Percentiles rank a stretch among this genome's conserved stretches.
phyloP scores from a whole-genome alignment of 2,113 vertebrate genomes.

The Murina feae region DNA sequence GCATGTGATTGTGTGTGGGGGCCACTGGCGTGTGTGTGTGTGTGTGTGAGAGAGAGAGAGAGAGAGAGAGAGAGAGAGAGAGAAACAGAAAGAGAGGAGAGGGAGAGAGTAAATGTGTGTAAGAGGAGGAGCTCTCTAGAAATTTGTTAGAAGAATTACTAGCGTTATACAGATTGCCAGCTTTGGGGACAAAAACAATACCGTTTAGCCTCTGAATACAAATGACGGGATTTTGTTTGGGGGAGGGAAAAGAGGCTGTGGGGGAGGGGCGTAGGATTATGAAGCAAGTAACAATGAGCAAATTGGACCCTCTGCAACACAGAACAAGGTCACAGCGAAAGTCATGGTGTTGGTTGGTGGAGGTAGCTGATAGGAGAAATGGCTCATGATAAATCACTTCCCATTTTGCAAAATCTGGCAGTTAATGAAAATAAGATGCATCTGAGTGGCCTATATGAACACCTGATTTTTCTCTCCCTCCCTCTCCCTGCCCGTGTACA shows the following conservation, averaged over 20 bases:
- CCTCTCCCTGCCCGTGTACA: background rate
- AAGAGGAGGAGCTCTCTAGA: slow-evolving; percentile 75
- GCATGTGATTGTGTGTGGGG: slow-evolving; percentile 68
- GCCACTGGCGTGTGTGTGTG: background rate
- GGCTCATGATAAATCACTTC: slow-evolving; percentile 97
- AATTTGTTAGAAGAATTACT: slow-evolving; percentile 93
- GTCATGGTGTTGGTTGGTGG: slow-evolving; percentile 86
- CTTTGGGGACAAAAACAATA: slow-evolving; percentile 86
- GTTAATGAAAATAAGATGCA: slow-evolving; percentile 93
- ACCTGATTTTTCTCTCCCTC: slow-evolving; percentile 76
- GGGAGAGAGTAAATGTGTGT: slow-evolving; percentile 60
- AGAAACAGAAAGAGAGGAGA: slow-evolving; percentile 36
- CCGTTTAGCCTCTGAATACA: slow-evolving; percentile 91
- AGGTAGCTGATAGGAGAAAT: slow-evolving; percentile 91
- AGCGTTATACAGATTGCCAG: slow-evolving; percentile 86
- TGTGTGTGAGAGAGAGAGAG: slow-evolving; percentile 63
- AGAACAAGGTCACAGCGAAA: slow-evolving; percentile 94
- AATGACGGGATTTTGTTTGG: slow-evolving; percentile 90
- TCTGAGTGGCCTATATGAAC: slow-evolving; percentile 82
- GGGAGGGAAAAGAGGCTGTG: slow-evolving; percentile 64
- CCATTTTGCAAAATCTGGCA: slow-evolving; percentile 94
- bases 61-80: slow-evolving; percentile 15
- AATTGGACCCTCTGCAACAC: slow-evolving; percentile 89
- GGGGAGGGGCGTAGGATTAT: slow-evolving; percentile 90
- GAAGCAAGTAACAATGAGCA: slow-evolving; percentile 93